phyloP scores from a whole-genome alignment of 2,888 invertebrate species.

The Apodemia duryi region DNA sequence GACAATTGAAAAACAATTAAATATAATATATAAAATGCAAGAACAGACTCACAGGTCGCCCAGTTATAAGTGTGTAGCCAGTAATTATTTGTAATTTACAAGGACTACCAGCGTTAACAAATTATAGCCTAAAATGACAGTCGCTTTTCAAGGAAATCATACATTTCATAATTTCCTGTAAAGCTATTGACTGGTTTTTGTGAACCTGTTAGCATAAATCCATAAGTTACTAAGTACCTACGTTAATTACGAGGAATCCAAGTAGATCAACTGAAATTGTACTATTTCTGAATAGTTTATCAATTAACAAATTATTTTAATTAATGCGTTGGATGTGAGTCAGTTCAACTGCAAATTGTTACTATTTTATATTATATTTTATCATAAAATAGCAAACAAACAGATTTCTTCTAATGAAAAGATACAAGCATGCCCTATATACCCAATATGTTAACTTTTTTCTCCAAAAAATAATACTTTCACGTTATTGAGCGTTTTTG shows the following conservation, averaged over 20 bases:
- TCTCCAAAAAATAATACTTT: too few relatives aligned
- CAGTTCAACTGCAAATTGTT: too few relatives aligned
- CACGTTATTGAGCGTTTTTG: too few relatives aligned
- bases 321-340: too few relatives aligned
- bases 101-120: constrained; percentile 13
- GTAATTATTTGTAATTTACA: constrained; percentile 6
- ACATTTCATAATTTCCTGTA: constrained; percentile 30
- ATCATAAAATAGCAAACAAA: too few relatives aligned
- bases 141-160: constrained; percentile 30
- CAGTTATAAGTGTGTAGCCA: background rate
- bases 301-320: too few relatives aligned
- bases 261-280: background rate
- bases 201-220: constrained; percentile 9
- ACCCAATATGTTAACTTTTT: too few relatives aligned
- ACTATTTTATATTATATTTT: background rate
- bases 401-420: too few relatives aligned
- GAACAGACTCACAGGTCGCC: background rate
- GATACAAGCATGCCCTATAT: too few relatives aligned
- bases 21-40: too few relatives aligned
- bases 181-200: constrained; percentile 1
- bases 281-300: background rate
- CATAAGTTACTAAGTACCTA: background rate
- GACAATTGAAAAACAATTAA: too few relatives aligned
- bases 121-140: constrained; percentile 18
- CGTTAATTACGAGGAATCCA: constrained; percentile 1